Evolutionary conservation across 1,140 invertebrate genomes (phyloP), one percentile per base, ranked within the genome.

Genomic region (Caenorhabditis brenneri): DNA sequence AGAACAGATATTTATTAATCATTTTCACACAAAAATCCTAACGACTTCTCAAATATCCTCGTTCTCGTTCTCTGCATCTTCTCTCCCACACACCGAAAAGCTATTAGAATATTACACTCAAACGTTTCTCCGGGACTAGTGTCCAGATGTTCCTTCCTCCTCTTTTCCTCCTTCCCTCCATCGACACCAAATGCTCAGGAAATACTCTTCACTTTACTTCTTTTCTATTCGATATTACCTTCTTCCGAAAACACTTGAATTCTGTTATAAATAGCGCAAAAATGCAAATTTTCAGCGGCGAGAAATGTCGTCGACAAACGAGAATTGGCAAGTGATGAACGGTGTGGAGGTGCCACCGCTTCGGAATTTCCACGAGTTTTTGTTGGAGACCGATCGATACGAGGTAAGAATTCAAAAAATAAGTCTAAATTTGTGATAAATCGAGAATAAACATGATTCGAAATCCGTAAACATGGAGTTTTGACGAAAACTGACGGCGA

Each of bases 321-420:
- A 51, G 74, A 65, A 51, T n/a, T 48, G 69, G 46, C 36, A 69
- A 53, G 27, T 83, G 10, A 58, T 60, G 36, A 84, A 65, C 31
- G 78, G 78, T 27, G 84, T 85, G 19, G 84, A 85, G 27, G 12
- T 85, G 29, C 84, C 84, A 36, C 79, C 79, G 39, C 48, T 85
- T 31, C 42, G 84, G 7, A 36, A 82, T 36, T 49, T 85, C 42
- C 81, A 85, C 31, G 84, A 85, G 29, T 85, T 81, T 39, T 27
- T 85, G 31, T 33, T 85, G 16, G 69, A 58, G 12, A 81, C 58
- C 6, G 27, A 80, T 49, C 79, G 84, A 81, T 85, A 60, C 29
- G 84, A 85, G 53, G 84, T 85, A 22, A 4, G 65, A n/a, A 24
- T 12, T 27, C 5, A 19, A 19, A 10, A n/a, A 29, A 29, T 10